A percentile compares a stretch with the other conserved stretches of the same genome.
These are phyloP conservation scores for Agrochola circellaris DNA, from an alignment of 2,888 invertebrate genomes.

Conservation along the genomic window DNA sequence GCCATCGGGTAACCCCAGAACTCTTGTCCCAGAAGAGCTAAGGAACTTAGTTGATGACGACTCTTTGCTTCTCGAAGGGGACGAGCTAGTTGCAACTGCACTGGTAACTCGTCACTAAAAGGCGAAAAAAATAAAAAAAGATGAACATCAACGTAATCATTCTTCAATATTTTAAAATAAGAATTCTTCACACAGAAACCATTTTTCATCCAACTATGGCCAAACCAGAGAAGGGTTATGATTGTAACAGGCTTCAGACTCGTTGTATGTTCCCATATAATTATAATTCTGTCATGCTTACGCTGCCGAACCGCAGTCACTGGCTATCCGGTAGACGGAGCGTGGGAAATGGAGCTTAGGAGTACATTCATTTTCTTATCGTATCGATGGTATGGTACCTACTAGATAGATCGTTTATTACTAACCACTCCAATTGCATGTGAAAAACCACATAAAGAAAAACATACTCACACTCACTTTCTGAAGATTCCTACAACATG, in stretches of 20 bases:
- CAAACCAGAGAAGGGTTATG: background rate
- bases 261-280: background rate
- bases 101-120: slow-evolving; percentile 97
- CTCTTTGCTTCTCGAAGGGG: slow-evolving; percentile 96
- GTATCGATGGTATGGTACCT: too few relatives aligned
- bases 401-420: too few relatives aligned
- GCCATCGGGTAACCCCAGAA: slow-evolving; percentile 96
- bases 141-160: background rate
- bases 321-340: background rate
- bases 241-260: background rate
- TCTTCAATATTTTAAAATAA: background rate
- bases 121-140: background rate
- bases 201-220: too few relatives aligned
- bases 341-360: too few relatives aligned
- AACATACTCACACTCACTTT: background rate
- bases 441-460: background rate
- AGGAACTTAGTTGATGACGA: slow-evolving; percentile 96
- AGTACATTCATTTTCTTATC: background rate
- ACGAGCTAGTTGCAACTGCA: slow-evolving; percentile 96
- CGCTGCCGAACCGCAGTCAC: background rate
- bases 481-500: background rate
- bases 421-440: too few relatives aligned
- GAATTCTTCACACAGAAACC: background rate
- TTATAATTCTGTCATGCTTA: background rate
- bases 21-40: slow-evolving; percentile 97